A percentile compares a stretch with the other conserved stretches of the same genome.
Conservation (phyloP, 2,113 vertebrate genomes). For the Forbesichthys agassizii region DNA sequence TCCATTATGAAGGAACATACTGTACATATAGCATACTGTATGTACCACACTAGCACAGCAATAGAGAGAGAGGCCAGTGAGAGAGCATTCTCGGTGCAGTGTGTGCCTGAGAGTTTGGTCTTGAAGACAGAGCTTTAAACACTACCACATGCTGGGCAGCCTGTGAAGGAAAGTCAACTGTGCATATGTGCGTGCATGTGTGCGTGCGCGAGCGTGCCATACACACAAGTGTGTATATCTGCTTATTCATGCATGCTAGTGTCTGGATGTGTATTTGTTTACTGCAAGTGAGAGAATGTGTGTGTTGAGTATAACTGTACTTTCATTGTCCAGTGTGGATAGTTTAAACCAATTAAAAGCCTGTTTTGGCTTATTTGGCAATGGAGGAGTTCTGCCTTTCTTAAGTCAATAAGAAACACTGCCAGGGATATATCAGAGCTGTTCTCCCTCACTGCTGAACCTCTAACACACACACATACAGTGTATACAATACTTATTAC, state of each 20-base stretch:
- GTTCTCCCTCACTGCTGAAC: background rate
- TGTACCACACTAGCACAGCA: constrained; percentile 44
- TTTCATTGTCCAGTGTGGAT: constrained; percentile 65
- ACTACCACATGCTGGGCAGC: constrained; percentile 68
- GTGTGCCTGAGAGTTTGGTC: constrained; percentile 43
- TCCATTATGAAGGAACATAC: constrained; percentile 55
- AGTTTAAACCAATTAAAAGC: constrained; percentile 56
- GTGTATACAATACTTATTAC: constrained; percentile 24
- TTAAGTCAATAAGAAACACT: constrained; percentile 42
- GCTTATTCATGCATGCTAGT: background rate
- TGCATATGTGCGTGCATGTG: background rate
- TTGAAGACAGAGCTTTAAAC: constrained; percentile 64
- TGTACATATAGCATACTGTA: constrained; percentile 30
- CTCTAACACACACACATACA: background rate
- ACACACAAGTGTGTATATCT: constrained; percentile 19
- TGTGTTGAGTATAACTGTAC: constrained; percentile 26
- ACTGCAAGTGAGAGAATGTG: background rate
- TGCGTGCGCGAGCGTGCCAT: constrained; percentile 8
- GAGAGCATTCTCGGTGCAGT: constrained; percentile 2
- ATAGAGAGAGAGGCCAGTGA: constrained; percentile 25
- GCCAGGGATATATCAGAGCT: constrained; percentile 30
- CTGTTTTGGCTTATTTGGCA: constrained; percentile 61
- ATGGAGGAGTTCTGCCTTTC: constrained; percentile 35
- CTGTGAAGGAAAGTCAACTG: constrained; percentile 49
- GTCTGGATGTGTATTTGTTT: constrained; percentile 7